Evolutionary conservation across 2,113 vertebrate species (phyloP).

Genomic region (Hydrolagus affinis): DNA sequence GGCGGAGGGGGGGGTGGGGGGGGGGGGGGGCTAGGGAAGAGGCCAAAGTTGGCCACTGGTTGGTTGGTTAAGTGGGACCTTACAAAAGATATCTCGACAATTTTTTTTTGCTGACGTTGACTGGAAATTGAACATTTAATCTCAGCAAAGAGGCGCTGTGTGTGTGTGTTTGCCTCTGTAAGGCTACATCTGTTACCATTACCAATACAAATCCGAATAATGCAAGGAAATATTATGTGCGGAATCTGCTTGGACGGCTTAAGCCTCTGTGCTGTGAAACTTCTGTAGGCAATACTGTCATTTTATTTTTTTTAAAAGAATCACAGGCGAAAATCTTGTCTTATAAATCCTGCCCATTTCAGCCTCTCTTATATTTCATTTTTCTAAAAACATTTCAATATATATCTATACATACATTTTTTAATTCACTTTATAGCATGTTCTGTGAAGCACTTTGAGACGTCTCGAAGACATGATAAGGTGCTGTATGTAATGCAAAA

Average conservation of each 20-base stretch:
- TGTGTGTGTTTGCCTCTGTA: not conserved
- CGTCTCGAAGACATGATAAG: too few species aligned
- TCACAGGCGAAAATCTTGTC: not conserved
- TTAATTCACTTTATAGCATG: too few species aligned
- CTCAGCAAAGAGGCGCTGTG: not conserved
- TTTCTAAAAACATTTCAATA: too few species aligned
- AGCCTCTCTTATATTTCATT: not conserved
- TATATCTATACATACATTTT: too few species aligned
- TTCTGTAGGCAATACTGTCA: not conserved
- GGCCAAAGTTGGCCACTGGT: too few species aligned
- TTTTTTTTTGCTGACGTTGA: not conserved
- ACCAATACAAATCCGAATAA: not conserved
- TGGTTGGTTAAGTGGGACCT: too few species aligned
- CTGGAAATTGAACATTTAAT: slow-evolving; percentile 8
- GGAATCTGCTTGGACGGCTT: not conserved
- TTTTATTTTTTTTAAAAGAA: not conserved
- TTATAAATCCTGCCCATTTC: not conserved
- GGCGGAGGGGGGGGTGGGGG: too few species aligned
- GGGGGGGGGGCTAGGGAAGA: too few species aligned
- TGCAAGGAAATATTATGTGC: not conserved
- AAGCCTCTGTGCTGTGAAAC: not conserved
- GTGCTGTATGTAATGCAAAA: too few species aligned
- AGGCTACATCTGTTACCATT: not conserved
- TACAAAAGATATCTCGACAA: too few species aligned
- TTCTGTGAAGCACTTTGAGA: too few species aligned